Evolutionary conservation across 2,113 vertebrate genomes (phyloP), one percentile per base, ranked within the genome.

Genomic region (Melanotaenia duboulayi): DNA sequence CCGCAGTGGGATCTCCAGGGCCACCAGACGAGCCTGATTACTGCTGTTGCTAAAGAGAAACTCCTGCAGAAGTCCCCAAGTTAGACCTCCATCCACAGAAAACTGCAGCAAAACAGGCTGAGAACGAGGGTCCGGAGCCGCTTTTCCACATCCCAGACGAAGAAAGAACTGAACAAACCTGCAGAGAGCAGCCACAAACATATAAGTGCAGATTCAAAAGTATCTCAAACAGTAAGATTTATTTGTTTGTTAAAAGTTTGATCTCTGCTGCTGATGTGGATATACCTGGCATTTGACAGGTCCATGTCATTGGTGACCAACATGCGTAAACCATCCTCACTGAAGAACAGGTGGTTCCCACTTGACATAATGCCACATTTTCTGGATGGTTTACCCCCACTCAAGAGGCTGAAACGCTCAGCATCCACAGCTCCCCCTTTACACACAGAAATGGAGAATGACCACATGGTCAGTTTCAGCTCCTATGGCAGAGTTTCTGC

Each of bases 81-180:
- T 95, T 25, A 99, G 95, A 46, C 97, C 97, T 0, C 97, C 98
- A 0, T 97, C 96, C 82, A 96, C 94, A 0, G 97, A 99, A 78
- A 95, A 98, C 76, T 99, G 98, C 14, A 99, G 94, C 62, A 99
- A 92, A 69, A 99, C 96, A 0, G 98, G 96, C 74, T 98, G 97
- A 61, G 97, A 98, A 69, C 97, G 95, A 57, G 96, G 97, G 84
- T 99, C 97, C 1, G 98, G 98, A 19, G 97, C 90, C 0, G 95
- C 95, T 87, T 99, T 99, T 0, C 97, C 97, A 69, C 98, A 99
- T 59, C 98, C 98, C 65, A 99, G 94, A 60, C 98, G 94, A 81
- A 99, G 94, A 94, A 99, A 99, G 93, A 99, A 99, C 93, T 99
- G 98, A 66, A 99, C 95, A 90, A 99, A 99, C 86, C 98, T 99